Evolutionary conservation across 2,797 vertebrate species (phyloP), one percentile per base, ranked within the genome.

Genomic region (Clangula hyemalis): DNA sequence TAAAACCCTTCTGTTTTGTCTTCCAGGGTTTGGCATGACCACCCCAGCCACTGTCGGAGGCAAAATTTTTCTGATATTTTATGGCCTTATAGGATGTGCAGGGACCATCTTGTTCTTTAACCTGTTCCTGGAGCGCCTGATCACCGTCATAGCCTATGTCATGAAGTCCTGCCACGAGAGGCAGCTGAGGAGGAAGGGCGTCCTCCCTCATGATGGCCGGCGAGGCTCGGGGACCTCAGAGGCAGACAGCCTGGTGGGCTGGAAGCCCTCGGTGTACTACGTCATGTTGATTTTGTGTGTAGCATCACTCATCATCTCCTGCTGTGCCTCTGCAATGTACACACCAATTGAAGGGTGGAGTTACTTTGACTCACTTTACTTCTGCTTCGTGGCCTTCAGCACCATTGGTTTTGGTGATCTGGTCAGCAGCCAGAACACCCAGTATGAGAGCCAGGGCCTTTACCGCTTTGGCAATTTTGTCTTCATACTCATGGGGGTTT

Each of bases 331-430:
- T 1, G 98, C 98, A 84, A 98, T 99, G 99, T 99, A 99, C 96
- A 98, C 98, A 1, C 98, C 98, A 0, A 97, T 98, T 0, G 99
- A 99, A 96, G 99, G 98, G 41, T 99, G 99, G 99, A 98, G 97
- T 96, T 99, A 99, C 97, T 98, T 99, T 45, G 99, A 99, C 95
- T 99, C 99, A 0, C 98, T 99, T 64, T 99, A 99, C 97, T 99
- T 99, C 97, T 99, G 99, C 96, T 99, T 99, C 1, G 99, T 99
- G 97, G 98, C 99, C 91, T 99, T 99, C 97, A 99, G 99, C 97
- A 99, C 99, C 89, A 99, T 99, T 2, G 99, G 99, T 43, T 99
- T 99, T 7, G 99, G 99, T 45, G 99, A 99, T 94, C 98, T 99
- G 94, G 99, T 99, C 94, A 99, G 99, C 97, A 98, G 99, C 97